phyloP scores from a whole-genome alignment of 2,797 vertebrate species.

The Lacerta viridis region DNA sequence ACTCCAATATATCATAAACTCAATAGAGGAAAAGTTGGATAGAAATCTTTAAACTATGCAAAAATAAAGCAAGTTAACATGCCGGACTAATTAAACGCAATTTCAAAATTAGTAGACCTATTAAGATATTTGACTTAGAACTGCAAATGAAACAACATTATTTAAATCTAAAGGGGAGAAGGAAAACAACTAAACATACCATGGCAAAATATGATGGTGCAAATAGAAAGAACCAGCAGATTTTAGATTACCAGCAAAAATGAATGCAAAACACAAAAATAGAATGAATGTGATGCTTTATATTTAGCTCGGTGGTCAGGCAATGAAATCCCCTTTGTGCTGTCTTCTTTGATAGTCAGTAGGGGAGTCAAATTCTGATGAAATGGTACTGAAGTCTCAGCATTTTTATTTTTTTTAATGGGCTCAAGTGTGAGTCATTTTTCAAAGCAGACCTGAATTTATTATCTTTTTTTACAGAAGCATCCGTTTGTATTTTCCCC shows the following conservation, averaged over 20 bases:
- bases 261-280: slow-evolving; percentile 66
- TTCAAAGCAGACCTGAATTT: slow-evolving; percentile 38
- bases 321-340: slow-evolving; percentile 64
- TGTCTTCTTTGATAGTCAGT: slow-evolving; percentile 59
- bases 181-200: slow-evolving; percentile 28
- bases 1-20: not conserved
- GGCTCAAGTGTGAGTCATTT: slow-evolving; percentile 23
- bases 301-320: slow-evolving; percentile 64
- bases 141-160: slow-evolving; percentile 23
- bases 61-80: not conserved
- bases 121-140: slow-evolving; percentile 44
- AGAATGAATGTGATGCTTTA: slow-evolving; percentile 60
- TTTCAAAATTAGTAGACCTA: slow-evolving; percentile 22
- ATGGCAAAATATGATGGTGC: slow-evolving; percentile 2
- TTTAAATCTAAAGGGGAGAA: slow-evolving; percentile 33
- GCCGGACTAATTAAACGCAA: not conserved
- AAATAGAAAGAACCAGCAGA: slow-evolving; percentile 35
- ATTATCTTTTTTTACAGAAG: not conserved
- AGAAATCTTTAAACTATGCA: not conserved
- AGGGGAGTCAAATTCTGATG: slow-evolving; percentile 25
- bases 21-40: not conserved
- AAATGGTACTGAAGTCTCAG: not conserved
- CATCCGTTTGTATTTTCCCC: not conserved
- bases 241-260: slow-evolving; percentile 53
- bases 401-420: slow-evolving; percentile 26